Conservation (phyloP, 2,113 vertebrate genomes). For the Peromyscus polionotus region DNA sequence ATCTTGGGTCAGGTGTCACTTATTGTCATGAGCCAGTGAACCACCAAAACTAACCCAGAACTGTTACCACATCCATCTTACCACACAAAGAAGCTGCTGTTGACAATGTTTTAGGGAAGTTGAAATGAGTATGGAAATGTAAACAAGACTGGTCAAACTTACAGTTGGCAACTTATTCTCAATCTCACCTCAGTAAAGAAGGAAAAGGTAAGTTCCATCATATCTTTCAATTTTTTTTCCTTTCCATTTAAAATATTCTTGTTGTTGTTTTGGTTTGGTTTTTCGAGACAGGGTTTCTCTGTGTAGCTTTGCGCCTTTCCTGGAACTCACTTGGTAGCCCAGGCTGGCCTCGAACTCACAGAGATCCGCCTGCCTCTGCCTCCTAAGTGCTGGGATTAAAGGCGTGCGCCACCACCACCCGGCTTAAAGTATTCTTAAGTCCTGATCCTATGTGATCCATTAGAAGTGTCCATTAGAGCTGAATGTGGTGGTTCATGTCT, state of each 20-base stretch:
- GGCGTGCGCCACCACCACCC: too few relatives aligned
- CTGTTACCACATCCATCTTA: not conserved
- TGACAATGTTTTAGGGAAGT: constrained; percentile 15
- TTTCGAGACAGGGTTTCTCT: too few relatives aligned
- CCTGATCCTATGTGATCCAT: not conserved
- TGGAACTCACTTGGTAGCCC: too few relatives aligned
- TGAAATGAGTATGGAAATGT: constrained; percentile 18
- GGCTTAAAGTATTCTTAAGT: constrained; percentile 33
- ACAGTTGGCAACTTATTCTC: constrained; percentile 40
- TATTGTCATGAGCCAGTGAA: not conserved
- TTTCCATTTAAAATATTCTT: constrained; percentile 35
- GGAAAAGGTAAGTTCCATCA: not conserved
- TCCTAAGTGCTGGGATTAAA: too few relatives aligned
- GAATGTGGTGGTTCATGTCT: not conserved
- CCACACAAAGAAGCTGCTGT: not conserved
- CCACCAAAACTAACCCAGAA: not conserved
- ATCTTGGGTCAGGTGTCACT: not conserved
- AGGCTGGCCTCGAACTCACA: too few relatives aligned
- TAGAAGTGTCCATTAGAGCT: not conserved
- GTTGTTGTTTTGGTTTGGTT: too few relatives aligned
- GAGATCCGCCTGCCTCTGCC: too few relatives aligned
- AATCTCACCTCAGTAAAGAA: not conserved
- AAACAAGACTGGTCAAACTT: not conserved
- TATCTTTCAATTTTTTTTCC: constrained; percentile 1
- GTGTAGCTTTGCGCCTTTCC: too few relatives aligned